Evolutionary conservation across 2,113 vertebrate species (phyloP).

Genomic region (Pelecanus crispus): DNA sequence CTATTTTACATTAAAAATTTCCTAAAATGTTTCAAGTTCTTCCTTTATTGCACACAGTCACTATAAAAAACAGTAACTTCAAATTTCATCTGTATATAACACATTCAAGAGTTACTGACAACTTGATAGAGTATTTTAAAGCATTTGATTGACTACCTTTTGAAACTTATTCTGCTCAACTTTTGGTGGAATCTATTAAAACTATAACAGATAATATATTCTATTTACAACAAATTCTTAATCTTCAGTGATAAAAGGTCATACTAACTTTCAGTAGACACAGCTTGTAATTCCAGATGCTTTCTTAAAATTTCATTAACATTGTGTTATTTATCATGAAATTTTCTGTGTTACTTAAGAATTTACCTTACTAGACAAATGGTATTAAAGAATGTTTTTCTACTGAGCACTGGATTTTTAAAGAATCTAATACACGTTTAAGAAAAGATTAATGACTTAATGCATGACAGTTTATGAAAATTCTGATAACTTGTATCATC

Average conservation of each 20-base stretch:
- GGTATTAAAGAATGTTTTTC: background rate
- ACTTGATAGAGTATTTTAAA: background rate
- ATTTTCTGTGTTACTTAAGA: background rate
- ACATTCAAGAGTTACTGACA: background rate
- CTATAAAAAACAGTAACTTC: background rate
- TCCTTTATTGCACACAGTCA: background rate
- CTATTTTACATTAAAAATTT: background rate
- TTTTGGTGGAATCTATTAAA: background rate
- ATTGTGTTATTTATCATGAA: background rate
- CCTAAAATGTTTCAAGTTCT: background rate
- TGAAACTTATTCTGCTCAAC: background rate
- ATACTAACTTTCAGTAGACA: background rate
- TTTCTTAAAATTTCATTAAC: background rate
- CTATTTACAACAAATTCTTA: background rate
- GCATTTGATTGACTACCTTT: background rate
- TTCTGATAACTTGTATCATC: background rate
- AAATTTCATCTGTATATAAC: background rate
- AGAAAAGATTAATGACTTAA: background rate
- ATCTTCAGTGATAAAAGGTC: background rate
- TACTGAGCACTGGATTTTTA: background rate
- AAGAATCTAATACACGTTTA: background rate
- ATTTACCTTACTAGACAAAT: background rate
- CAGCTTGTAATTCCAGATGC: background rate
- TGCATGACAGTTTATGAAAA: background rate
- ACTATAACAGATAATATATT: background rate